These are phyloP conservation scores for Diaprepes abbreviatus DNA, from an alignment of 2,888 invertebrate genomes.

Conservation along the genomic window DNA sequence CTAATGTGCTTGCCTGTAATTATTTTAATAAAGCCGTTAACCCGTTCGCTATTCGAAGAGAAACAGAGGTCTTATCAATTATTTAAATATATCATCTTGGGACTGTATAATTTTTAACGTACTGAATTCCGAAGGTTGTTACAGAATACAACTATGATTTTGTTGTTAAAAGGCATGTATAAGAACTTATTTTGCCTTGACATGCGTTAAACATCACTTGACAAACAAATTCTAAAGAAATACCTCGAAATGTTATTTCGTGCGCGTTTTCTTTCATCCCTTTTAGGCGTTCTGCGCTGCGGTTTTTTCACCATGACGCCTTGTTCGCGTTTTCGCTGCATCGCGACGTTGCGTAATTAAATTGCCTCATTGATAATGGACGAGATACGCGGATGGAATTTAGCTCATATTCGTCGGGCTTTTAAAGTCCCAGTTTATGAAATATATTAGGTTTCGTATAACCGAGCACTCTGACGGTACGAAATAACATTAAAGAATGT, in stretches of 20 bases:
- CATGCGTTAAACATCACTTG: too few species aligned
- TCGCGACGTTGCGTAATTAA: conserved; percentile 2
- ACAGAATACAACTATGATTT: too few species aligned
- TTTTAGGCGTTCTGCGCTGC: neutral
- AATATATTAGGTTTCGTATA: conserved; percentile 6
- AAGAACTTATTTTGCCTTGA: too few species aligned
- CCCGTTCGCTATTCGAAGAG: too few species aligned
- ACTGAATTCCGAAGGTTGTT: too few species aligned
- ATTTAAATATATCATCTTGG: too few species aligned
- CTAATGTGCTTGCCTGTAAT: too few species aligned
- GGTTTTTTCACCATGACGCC: conserved; percentile 3
- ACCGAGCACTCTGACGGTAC: neutral
- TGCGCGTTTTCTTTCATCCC: neutral
- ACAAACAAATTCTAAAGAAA: too few species aligned
- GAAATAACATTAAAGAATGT: conserved; percentile 31
- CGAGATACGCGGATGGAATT: conserved; percentile 4
- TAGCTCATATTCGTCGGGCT: conserved; percentile 10
- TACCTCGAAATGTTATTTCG: neutral
- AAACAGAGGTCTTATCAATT: too few species aligned
- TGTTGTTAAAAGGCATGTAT: too few species aligned
- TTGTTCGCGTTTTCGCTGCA: conserved; percentile 6
- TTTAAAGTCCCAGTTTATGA: conserved; percentile 7
- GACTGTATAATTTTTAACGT: too few species aligned
- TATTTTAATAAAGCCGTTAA: too few species aligned
- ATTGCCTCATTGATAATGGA: conserved; percentile 12